Percentiles rank a stretch among this genome's conserved stretches.
These are phyloP conservation scores for Apolygus lucorum DNA, from an alignment of 1,140 invertebrate species.

Conservation along the genomic window DNA sequence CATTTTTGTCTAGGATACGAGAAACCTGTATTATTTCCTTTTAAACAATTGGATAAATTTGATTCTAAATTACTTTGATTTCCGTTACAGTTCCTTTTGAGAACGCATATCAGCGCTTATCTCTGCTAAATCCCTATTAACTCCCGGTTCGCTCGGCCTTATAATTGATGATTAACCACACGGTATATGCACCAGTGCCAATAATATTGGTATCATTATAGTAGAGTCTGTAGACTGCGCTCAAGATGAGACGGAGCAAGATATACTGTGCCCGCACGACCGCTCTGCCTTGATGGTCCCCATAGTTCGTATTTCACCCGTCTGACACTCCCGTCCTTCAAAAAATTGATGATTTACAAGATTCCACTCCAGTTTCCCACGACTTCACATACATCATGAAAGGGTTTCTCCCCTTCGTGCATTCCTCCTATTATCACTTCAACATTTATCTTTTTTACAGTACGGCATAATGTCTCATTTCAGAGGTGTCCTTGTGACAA, in stretches of 20 bases:
- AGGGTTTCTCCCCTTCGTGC: not conserved
- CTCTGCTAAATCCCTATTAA: no score
- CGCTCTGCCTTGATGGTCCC: not conserved
- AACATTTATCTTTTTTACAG: not conserved
- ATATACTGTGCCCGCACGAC: not conserved
- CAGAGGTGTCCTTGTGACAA: not conserved
- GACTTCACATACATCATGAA: not conserved
- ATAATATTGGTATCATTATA: no score
- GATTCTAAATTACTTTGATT: no score
- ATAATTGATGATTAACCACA: no score
- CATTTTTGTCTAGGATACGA: no score
- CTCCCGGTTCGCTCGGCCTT: no score
- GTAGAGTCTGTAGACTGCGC: no score
- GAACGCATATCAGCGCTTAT: no score
- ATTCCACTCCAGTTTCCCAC: not conserved
- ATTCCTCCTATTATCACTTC: conserved; percentile 8
- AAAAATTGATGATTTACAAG: conserved; percentile 4
- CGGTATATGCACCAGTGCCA: no score
- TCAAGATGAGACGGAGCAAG: not conserved
- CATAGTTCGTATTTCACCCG: not conserved
- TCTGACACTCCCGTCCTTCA: not conserved
- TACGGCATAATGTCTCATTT: conserved; percentile 6
- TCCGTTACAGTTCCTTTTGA: no score
- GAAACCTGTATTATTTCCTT: no score
- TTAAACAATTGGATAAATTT: no score